A percentile compares a stretch with the other conserved stretches of the same genome.
Conservation (phyloP, 1,140 invertebrate genomes). For the Drosophila willistoni region DNA sequence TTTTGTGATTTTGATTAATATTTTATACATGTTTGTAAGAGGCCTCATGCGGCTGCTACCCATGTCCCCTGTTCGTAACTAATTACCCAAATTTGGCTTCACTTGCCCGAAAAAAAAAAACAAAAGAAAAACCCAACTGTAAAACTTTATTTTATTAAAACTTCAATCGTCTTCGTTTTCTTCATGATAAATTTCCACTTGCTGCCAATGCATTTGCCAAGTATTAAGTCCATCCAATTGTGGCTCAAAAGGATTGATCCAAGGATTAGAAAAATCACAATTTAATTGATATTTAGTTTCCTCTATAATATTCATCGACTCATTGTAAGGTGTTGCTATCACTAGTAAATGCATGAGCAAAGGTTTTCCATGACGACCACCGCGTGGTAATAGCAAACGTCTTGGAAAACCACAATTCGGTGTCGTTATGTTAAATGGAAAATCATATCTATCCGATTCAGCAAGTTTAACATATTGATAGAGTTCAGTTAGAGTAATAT, state of each 20-base stretch:
- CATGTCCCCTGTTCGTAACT: conserved; percentile 47
- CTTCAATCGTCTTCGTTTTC: not conserved
- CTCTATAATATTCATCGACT: too few relatives aligned
- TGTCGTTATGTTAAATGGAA: conserved; percentile 53
- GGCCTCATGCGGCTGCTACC: conserved; percentile 59
- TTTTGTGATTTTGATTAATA: conserved; percentile 76
- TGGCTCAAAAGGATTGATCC: conserved; percentile 51
- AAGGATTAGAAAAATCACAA: conserved; percentile 52
- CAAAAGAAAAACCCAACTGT: conserved; percentile 55
- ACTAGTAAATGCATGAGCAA: conserved; percentile 38
- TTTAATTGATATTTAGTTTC: not conserved
- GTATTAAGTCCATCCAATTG: conserved; percentile 10
- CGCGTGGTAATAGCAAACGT: conserved; percentile 46
- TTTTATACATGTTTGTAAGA: conserved; percentile 64
- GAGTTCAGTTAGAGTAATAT: too few relatives aligned
- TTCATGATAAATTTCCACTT: conserved; percentile 36
- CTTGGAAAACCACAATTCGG: conserved; percentile 52
- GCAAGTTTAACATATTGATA: conserved; percentile 45
- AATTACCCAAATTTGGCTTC: conserved; percentile 80
- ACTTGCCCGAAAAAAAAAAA: conserved; percentile 61
- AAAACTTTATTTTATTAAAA: conserved; percentile 49
- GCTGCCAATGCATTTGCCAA: too few relatives aligned
- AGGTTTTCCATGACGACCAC: conserved; percentile 1
- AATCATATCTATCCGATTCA: conserved; percentile 42
- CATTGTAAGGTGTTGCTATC: conserved; percentile 28